Evolutionary conservation across 2,888 invertebrate genomes (phyloP), one percentile per base, ranked within the genome.

Genomic region (Pachycephus smyrnensis): DNA sequence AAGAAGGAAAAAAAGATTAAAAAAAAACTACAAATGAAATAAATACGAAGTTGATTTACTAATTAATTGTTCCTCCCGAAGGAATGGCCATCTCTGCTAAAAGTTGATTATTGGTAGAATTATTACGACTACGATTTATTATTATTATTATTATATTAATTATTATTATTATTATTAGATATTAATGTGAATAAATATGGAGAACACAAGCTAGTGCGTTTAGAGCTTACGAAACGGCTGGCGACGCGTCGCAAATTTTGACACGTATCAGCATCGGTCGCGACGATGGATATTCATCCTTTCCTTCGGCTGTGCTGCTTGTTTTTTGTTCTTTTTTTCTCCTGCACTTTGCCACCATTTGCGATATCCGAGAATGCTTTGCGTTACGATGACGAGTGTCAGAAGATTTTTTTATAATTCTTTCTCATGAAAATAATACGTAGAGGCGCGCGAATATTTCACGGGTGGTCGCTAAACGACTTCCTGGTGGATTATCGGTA

Each of bases 31-130:
- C 77, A 82, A 82, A 79, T 80, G 78, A 84, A 80, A 83, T 80
- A 84, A 80, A 82, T 80, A 84, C 76, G 80, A 84, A 84, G 77
- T 83, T 86, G 81, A 85, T 86, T 86, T 86, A 86, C 83, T 85
- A 84, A 84, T 83, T 84, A 81, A 87, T 84, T 83, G 79, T 84
- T 86, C 82, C 83, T 84, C 77, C 76, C 73, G 80, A 82, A 81
- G 73, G 73, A 73, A 78, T 84, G 83, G 82, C 84, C 86, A 86
- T 85, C 86, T 87, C 84, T 85, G 85, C 88, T 88, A 86, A 85
- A 82, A 86, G 85, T 89, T 88, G 87, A 86, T 86, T 87, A 86
- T 86, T 87, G 83, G 84, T 87, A 86, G 80, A 80, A 73, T 40
- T 40, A 40, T 40, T 40, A 40, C 40, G 40, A 40, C 40, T 40